Base-by-base conservation (phyloP, 2,113 vertebrate genomes). In the Colossoma macropomum region DNA sequence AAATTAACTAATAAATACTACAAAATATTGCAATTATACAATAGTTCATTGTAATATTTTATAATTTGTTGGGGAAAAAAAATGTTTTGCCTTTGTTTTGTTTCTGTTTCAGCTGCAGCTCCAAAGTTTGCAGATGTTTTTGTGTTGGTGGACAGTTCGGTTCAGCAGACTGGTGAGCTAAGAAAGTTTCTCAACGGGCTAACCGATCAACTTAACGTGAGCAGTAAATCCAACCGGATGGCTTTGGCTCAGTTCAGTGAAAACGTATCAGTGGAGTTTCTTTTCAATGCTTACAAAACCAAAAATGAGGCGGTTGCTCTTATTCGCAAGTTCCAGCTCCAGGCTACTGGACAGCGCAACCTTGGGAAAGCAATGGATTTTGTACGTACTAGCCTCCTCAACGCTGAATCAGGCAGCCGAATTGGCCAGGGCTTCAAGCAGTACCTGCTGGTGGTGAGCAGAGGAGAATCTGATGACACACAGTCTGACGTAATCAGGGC, bases 171-270 rank as follows among this genome's bases (percentile, higher is more conserved):
- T 78, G 89, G 88, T 75, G 68, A 89, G 80, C 65, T 94, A 65
- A 87, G 54, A 69, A 75, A 0, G 17, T 17, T 95, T 27, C 88
- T 96, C 21, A 38, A 5, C 21, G 76, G 71, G 15, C 82, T 93
- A 30, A 38, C 86, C 34, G 87, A 80, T 45, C 88, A 90, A 23
- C 82, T 97, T 0, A 93, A 95, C 21, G 45, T 96, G 10, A 91
- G 91, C 10, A 85, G 25, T 11, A 85, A 90, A 3, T 90, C 89
- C 62, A 83, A 94, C 81, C 95, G 85, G 0, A 60, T 97, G 3
- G 96, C 95, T 8, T 48, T 97, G 89, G 95, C 94, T 28, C 93
- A 95, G 85, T 97, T 95, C 9, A 85, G 92, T 0, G 30, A 23
- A 2, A 50, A 86, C 1, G 73, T 87, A 9, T 89, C 88, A 12